These are phyloP conservation scores for Miniopterus natalensis DNA, from an alignment of 2,113 vertebrate genomes.

Conservation along the genomic window DNA sequence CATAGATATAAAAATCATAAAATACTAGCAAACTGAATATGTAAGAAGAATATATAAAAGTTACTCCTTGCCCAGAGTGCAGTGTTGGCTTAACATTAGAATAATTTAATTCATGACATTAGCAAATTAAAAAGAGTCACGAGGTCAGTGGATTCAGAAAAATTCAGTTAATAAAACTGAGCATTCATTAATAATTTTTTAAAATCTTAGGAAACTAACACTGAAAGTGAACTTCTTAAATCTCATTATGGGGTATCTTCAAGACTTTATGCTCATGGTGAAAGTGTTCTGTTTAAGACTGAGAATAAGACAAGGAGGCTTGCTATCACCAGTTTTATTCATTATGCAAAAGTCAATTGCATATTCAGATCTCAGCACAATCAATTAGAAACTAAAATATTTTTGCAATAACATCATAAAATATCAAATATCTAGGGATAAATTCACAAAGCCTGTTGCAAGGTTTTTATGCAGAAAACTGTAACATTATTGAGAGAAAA, in stretches of 20 bases:
- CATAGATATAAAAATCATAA: background rate
- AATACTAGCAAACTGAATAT: background rate
- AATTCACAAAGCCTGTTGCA: background rate
- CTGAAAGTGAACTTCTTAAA: background rate
- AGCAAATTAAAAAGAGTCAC: background rate
- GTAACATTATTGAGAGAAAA: background rate
- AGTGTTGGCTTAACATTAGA: background rate
- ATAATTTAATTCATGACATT: slow-evolving; percentile 3
- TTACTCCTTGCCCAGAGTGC: background rate
- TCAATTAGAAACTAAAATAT: background rate
- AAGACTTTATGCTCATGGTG: background rate
- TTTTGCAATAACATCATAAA: background rate
- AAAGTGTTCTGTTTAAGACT: background rate
- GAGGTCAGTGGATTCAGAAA: background rate
- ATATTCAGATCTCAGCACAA: background rate
- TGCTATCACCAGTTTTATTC: background rate
- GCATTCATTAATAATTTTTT: background rate
- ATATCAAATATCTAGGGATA: background rate
- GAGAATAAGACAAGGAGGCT: background rate
- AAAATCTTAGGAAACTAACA: background rate
- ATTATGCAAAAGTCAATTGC: background rate
- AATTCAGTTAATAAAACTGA: background rate
- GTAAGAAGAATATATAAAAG: slow-evolving; percentile 16
- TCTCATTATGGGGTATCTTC: background rate
- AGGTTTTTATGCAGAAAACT: background rate